Percentiles rank a stretch among this genome's conserved stretches.
Conservation (phyloP, 2,888 invertebrate species). For the Pecten maximus region DNA sequence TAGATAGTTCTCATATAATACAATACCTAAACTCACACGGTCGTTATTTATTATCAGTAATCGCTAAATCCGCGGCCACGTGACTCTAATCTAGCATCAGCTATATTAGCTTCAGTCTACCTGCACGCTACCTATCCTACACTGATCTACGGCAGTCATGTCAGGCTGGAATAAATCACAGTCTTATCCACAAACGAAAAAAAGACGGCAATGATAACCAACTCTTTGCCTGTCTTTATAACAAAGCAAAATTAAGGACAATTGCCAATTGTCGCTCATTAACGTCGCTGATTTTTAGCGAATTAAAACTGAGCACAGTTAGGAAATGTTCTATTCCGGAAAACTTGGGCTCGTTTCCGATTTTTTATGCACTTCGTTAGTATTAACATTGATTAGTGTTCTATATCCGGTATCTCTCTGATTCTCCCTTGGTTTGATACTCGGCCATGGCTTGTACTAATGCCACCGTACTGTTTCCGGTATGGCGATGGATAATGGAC, state of each 20-base stretch:
- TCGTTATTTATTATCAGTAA: background rate
- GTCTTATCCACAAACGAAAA: background rate
- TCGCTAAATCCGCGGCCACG: background rate
- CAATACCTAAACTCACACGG: background rate
- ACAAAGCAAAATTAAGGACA: conserved; percentile 35
- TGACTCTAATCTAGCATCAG: conserved; percentile 9
- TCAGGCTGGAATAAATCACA: background rate
- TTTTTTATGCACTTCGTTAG: background rate
- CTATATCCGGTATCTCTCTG: background rate
- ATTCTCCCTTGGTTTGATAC: background rate
- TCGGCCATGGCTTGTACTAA: background rate
- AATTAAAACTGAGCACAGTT: background rate
- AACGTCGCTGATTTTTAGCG: conserved; percentile 8
- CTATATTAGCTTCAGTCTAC: conserved; percentile 1
- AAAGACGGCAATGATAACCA: background rate
- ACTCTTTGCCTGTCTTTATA: background rate
- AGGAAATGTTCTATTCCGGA: conserved; percentile 33
- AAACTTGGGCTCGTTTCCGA: conserved; percentile 10
- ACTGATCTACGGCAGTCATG: background rate
- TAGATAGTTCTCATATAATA: background rate
- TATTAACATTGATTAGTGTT: conserved; percentile 20
- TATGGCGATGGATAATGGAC: background rate
- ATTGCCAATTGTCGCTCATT: conserved; percentile 30
- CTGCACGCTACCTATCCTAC: background rate
- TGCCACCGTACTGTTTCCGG: background rate